Evolutionary conservation across 2,888 invertebrate genomes (phyloP), one percentile per base, ranked within the genome.

Genomic region (Dolichopus griseipennis): DNA sequence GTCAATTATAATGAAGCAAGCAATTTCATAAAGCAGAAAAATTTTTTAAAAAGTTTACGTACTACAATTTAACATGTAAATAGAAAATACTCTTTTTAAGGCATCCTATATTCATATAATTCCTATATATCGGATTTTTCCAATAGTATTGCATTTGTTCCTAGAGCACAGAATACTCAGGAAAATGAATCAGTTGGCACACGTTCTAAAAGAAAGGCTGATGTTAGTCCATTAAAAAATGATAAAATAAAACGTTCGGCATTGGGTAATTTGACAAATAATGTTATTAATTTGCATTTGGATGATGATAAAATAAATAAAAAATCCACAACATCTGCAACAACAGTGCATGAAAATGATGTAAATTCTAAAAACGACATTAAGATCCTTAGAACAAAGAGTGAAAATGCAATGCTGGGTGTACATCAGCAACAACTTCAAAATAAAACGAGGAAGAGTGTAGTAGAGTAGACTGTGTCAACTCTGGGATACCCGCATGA

Each of bases 191-290:
- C 76, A 64, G 73, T 77, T 21, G 72, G 75, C 65, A 76, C 76
- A 66, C 78, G 78, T 65, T 21, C 62, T 9, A 93, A 93, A 79
- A 85, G 93, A 76, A 93, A 93, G 85, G 93, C 93, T 1, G 89
- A 89, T 64, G 18, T 33, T 37, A 92, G 92, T 68, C 92, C 92
- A 6, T 76, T 88, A 64, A 92, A 90, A 80, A 89, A 90, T 77
- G 87, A 86, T 73, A 86, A 85, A 66, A 85, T 88, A 7, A 94
- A 93, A 79, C 84, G 95, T 75, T 90, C 92, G 63, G 95, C 93
- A 4, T 87, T 95, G 76, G 92, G 91, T 70, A 94, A 95, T 79
- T 87, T 94, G 73, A 92, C 93, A 66, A 93, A 93, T 72, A 81
- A 81, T 72, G 78, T 77, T 10, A 72, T 71, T 6, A 71, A 68